Percentiles rank a stretch among this genome's conserved stretches.
Conservation (phyloP, 2,113 vertebrate species). For the Morphnarchus princeps region DNA sequence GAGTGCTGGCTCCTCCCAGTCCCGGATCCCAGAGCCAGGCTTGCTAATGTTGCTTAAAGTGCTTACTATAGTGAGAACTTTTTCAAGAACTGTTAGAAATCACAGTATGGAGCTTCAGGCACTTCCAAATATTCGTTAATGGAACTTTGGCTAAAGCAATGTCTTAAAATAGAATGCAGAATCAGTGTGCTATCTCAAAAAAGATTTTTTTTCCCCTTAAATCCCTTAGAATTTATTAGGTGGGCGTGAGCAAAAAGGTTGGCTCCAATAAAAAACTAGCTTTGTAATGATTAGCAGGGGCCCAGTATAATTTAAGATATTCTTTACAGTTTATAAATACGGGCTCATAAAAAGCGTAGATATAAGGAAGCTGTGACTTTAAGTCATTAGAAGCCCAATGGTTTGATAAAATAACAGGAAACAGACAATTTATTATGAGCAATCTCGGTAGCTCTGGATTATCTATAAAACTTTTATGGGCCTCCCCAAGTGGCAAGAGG, state of each 20-base stretch:
- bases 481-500: slow-evolving; percentile 92
- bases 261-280: slow-evolving; percentile 47
- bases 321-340: slow-evolving; percentile 86
- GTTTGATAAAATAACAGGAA: slow-evolving; percentile 94
- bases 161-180: slow-evolving; percentile 32
- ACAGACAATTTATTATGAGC: slow-evolving; percentile 97
- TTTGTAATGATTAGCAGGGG: slow-evolving; percentile 69
- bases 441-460: slow-evolving; percentile 91
- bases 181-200: background rate
- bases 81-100: background rate
- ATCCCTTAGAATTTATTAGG: slow-evolving; percentile 53
- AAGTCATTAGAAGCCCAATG: slow-evolving; percentile 86
- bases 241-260: slow-evolving; percentile 44
- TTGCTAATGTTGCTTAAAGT: background rate
- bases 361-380: slow-evolving; percentile 83
- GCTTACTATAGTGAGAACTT: background rate
- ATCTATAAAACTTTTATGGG: slow-evolving; percentile 99
- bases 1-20: background rate
- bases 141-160: slow-evolving; percentile 19
- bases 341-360: slow-evolving; percentile 77
- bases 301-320: slow-evolving; percentile 77
- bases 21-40: background rate
- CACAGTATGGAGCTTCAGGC: background rate
- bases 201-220: background rate
- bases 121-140: slow-evolving; percentile 20